Conservation (phyloP, 1,140 invertebrate genomes). For the Archivesica marissinica region DNA sequence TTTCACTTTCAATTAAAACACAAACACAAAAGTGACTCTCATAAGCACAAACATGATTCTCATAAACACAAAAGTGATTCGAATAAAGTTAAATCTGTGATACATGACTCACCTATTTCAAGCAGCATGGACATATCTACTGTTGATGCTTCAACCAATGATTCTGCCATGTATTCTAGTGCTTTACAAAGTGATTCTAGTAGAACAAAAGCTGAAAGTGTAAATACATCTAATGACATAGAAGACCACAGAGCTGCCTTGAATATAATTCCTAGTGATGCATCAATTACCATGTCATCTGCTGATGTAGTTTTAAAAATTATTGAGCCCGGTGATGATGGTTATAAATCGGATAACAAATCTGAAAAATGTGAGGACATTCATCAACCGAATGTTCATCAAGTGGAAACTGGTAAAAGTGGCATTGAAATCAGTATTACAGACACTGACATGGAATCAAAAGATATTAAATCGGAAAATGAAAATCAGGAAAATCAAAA, state of each 20-base stretch:
- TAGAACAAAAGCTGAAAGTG: background rate
- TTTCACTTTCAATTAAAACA: slow-evolving; percentile 29
- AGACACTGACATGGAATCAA: slow-evolving; percentile 15
- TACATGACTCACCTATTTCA: background rate
- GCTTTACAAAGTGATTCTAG: background rate
- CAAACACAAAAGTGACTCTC: slow-evolving; percentile 23
- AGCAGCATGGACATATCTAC: background rate
- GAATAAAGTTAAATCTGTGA: slow-evolving; percentile 3
- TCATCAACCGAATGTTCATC: background rate
- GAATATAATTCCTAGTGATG: background rate
- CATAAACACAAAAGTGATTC: slow-evolving; percentile 9
- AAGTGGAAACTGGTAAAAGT: background rate
- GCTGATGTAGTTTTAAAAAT: slow-evolving; percentile 27
- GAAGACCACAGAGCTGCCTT: background rate
- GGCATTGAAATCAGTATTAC: slow-evolving; percentile 39
- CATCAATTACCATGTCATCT: background rate
- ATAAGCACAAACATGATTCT: slow-evolving; percentile 2
- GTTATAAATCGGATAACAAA: background rate
- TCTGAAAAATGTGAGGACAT: background rate
- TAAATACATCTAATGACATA: background rate
- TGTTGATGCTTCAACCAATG: background rate
- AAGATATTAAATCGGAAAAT: background rate
- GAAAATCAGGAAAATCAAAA: slow-evolving; percentile 3
- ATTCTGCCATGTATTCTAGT: background rate
- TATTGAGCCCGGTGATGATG: slow-evolving; percentile 2